Percentiles rank a stretch among this genome's conserved stretches.
These are phyloP conservation scores for Solenodon paradoxus DNA, from an alignment of 2,113 vertebrate species.

Conservation along the genomic window DNA sequence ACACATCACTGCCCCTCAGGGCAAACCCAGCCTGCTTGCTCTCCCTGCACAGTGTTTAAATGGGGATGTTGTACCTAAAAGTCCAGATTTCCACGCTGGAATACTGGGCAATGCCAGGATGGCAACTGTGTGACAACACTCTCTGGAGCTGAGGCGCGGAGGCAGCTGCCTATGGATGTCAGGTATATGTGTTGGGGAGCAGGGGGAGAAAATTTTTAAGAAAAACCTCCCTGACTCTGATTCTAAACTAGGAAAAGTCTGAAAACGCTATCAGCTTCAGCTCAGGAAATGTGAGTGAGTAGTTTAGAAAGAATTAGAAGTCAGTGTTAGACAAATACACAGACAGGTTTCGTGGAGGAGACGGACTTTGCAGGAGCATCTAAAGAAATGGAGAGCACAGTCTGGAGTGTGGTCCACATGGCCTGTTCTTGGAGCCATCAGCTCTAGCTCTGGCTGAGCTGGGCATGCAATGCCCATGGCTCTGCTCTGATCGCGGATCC, in stretches of 20 bases:
- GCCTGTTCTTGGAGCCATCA: no score
- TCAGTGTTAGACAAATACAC: not conserved
- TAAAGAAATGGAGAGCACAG: not conserved
- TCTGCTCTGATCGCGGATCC: not conserved
- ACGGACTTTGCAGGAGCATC: not conserved
- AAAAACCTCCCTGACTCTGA: not conserved
- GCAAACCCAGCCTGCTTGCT: not conserved
- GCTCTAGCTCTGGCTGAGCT: not conserved
- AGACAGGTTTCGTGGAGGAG: not conserved
- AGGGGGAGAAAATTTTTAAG: not conserved
- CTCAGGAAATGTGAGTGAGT: not conserved
- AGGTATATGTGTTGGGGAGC: rapidly evolving
- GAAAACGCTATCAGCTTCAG: not conserved
- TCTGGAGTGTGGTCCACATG: not conserved
- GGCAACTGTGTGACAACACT: not conserved
- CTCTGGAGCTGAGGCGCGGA: no score
- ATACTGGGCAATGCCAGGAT: not conserved
- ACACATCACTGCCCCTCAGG: not conserved
- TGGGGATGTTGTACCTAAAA: not conserved
- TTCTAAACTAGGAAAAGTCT: not conserved
- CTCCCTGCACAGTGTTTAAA: not conserved
- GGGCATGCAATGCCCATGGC: no score
- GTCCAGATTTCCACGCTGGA: not conserved
- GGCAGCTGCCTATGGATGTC: not conserved
- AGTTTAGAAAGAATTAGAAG: not conserved